A percentile compares a stretch with the other conserved stretches of the same genome.
These are phyloP conservation scores for Danaus melanippus DNA, from an alignment of 1,140 invertebrate genomes.

Conservation along the genomic window DNA sequence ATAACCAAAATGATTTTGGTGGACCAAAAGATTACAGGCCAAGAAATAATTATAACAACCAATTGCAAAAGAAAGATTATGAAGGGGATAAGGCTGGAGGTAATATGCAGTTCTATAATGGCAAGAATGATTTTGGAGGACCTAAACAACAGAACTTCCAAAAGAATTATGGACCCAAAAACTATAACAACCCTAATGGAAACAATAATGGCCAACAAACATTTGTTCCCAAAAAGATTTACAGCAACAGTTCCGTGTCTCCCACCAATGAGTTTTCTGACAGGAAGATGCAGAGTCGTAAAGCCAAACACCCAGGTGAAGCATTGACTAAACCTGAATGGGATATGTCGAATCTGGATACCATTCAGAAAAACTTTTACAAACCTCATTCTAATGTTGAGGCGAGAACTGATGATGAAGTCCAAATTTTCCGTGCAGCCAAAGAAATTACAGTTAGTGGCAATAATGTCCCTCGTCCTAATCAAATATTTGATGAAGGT, in stretches of 20 bases:
- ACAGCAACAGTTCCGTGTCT: constrained; percentile 32
- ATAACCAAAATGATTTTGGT: constrained; percentile 63
- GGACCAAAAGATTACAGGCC: constrained; percentile 64
- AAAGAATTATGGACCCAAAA: constrained; percentile 55
- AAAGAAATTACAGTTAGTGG: constrained; percentile 93
- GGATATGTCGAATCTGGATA: constrained; percentile 83
- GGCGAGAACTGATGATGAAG: constrained; percentile 80
- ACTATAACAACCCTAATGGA: constrained; percentile 54
- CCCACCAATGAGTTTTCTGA: constrained; percentile 56
- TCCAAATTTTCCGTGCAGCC: constrained; percentile 79
- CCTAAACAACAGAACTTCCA: constrained; percentile 59
- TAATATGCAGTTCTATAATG: constrained; percentile 62
- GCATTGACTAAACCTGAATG: constrained; percentile 87
- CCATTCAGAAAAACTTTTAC: constrained; percentile 95
- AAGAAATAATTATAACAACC: constrained; percentile 73
- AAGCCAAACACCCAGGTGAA: constrained; percentile 82
- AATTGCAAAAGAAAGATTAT: constrained; percentile 57
- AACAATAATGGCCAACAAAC: constrained; percentile 44
- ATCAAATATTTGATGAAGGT: constrained; percentile 90
- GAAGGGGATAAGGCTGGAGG: constrained; percentile 64
- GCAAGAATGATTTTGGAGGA: constrained; percentile 65
- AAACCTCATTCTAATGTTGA: constrained; percentile 85
- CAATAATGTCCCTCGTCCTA: constrained; percentile 86
- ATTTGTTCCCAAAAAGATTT: constrained; percentile 55
- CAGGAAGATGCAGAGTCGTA: constrained; percentile 75